These are phyloP conservation scores for Planiliza haematocheilus DNA, from an alignment of 2,113 vertebrate genomes.

Conservation along the genomic window DNA sequence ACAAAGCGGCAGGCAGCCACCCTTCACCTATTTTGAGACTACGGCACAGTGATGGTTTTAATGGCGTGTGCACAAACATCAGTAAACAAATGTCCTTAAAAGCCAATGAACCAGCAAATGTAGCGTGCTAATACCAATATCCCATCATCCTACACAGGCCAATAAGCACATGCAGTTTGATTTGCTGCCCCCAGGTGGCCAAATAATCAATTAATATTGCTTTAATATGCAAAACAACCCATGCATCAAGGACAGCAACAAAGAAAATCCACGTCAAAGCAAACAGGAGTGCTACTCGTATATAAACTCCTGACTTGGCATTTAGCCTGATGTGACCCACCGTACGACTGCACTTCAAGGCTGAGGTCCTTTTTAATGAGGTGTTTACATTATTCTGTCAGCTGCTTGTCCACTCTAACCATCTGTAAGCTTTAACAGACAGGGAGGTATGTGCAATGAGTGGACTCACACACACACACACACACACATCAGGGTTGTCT, in stretches of 20 bases:
- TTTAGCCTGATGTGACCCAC: neutral
- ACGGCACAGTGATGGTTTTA: too few relatives aligned
- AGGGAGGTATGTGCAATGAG: constrained; percentile 10
- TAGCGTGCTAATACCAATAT: too few relatives aligned
- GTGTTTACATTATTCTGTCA: neutral
- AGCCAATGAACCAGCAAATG: too few relatives aligned
- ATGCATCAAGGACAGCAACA: too few relatives aligned
- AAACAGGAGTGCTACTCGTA: neutral
- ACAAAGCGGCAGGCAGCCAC: neutral
- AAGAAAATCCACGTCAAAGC: too few relatives aligned
- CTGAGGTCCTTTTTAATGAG: neutral
- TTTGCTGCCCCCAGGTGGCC: neutral
- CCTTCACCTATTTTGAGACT: too few relatives aligned
- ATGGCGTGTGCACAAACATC: too few relatives aligned
- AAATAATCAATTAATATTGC: neutral
- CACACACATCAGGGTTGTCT: constrained; percentile 46
- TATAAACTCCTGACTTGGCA: neutral
- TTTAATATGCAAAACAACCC: neutral
- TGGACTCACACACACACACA: constrained; percentile 11
- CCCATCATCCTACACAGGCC: neutral
- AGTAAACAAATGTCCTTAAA: too few relatives aligned
- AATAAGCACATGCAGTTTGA: neutral
- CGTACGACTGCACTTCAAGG: too few relatives aligned
- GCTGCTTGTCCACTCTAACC: neutral
- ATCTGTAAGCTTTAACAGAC: constrained; percentile 5